Percentiles rank a stretch among this genome's conserved stretches.
phyloP scores from a whole-genome alignment of 2,113 vertebrate species.

The Xenus cinereus region DNA sequence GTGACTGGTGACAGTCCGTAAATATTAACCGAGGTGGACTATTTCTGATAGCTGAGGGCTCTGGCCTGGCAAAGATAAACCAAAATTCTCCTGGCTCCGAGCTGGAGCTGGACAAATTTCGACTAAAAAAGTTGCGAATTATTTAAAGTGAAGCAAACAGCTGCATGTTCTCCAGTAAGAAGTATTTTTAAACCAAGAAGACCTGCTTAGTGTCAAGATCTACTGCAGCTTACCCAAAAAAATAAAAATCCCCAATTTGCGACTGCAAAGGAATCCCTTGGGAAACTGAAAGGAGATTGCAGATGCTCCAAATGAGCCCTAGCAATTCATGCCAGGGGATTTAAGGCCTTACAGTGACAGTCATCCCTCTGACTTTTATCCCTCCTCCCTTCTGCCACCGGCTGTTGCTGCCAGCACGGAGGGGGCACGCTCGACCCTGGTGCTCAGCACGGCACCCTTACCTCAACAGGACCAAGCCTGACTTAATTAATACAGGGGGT shows the following conservation, averaged over 20 bases:
- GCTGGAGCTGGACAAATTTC: neutral
- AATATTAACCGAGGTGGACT: neutral
- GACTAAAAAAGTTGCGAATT: neutral
- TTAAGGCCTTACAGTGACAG: neutral
- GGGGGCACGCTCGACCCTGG: fast-evolving
- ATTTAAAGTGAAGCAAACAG: neutral
- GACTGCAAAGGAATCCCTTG: neutral
- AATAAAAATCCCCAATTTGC: neutral
- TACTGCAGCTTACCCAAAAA: neutral
- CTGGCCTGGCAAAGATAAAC: neutral
- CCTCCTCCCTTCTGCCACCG: neutral
- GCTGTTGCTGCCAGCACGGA: neutral
- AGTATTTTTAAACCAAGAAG: slow-evolving; percentile 2
- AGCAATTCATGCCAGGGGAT: neutral
- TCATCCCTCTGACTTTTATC: neutral
- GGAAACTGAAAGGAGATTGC: neutral
- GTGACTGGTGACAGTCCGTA: neutral
- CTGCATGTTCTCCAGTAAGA: neutral
- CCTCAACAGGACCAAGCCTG: neutral
- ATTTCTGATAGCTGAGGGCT: neutral
- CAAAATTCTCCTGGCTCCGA: neutral
- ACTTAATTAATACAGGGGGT: neutral
- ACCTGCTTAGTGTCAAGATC: neutral
- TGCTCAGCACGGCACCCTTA: neutral
- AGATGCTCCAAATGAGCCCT: neutral